Percentiles rank a stretch among this genome's conserved stretches.
Evolutionary conservation across 2,113 vertebrate species (phyloP).

Genomic region (Narcine bancroftii): DNA sequence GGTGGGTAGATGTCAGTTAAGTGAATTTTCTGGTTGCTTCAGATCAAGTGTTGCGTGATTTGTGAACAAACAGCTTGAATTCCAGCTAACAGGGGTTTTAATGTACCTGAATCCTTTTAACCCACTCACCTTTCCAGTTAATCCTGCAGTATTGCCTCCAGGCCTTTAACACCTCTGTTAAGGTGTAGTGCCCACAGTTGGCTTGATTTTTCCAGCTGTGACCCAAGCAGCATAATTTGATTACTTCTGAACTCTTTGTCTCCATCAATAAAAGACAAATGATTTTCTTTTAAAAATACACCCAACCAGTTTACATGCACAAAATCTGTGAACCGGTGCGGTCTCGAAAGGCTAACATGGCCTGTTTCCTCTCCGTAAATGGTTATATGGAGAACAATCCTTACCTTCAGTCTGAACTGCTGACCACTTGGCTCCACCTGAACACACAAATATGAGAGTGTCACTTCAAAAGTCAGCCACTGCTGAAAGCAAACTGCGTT

Average conservation of each 20-base stretch:
- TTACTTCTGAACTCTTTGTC: background rate
- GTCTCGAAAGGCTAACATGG: too few relatives aligned
- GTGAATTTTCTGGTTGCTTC: too few relatives aligned
- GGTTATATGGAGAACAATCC: background rate
- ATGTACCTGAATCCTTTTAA: background rate
- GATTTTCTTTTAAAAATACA: background rate
- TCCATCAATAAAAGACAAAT: background rate
- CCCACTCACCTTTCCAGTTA: background rate
- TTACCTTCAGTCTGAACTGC: background rate
- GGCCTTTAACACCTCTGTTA: background rate
- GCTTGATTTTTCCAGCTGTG: background rate
- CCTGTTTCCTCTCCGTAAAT: too few relatives aligned
- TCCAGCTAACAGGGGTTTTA: too few relatives aligned
- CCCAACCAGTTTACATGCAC: background rate
- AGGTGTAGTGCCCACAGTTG: background rate
- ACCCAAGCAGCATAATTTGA: background rate
- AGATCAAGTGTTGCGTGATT: too few relatives aligned
- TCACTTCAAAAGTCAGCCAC: background rate
- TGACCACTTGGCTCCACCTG: background rate
- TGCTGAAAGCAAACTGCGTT: background rate
- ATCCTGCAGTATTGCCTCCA: too few relatives aligned
- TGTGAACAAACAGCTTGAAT: too few relatives aligned
- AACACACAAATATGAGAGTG: background rate
- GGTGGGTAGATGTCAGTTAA: too few relatives aligned
- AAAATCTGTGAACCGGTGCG: too few relatives aligned